Evolutionary conservation across 35 echinoderm and acorn worm species (phyloP), one percentile per base, ranked within the genome.

Genomic region (Strongylocentrotus purpuratus): DNA sequence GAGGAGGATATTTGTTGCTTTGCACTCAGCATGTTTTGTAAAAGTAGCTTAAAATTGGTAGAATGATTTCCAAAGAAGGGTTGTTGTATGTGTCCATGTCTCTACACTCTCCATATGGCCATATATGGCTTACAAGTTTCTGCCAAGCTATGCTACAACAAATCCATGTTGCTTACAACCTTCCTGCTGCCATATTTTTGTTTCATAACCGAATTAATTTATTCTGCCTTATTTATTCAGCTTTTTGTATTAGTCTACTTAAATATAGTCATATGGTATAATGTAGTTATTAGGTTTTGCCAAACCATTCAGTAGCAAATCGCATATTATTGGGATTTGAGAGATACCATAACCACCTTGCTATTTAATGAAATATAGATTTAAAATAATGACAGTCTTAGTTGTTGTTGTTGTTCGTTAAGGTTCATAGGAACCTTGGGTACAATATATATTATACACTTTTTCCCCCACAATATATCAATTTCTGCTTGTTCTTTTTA

Each of bases 141-240:
- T 78, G 65, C 65, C 65, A 78, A 2, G 65, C 65, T 28, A 78
- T 28, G 25, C 18, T 78, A 78, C 65, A 78, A 78, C 65, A 7
- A 78, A 78, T 78, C 65, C 65, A 7, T 78, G 65, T 78, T 59
- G 52, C 52, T 59, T 59, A 78, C 25, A n/a, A 28, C 65, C 65
- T n/a, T 78, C 65, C 65, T 78, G 20, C 65, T n/a, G 28, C 28
- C 28, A 7, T 78, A 28, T 78, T 28, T 78, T 78, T 28, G 6
- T 78, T 78, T 78, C 65, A 78, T 78, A 28, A 78, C 25, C 20
- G n/a, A 78, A 46, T 89, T 89, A 89, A 89, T 89, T 89, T 89
- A 89, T 89, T 89, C 87, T 89, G 87, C 87, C 87, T 78, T 89
- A 89, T 89, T 89, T 89, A 89, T 89, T 89, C 87, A 89, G 87